phyloP scores from a whole-genome alignment of 2,113 vertebrate genomes.

The Prionailurus viverrinus region DNA sequence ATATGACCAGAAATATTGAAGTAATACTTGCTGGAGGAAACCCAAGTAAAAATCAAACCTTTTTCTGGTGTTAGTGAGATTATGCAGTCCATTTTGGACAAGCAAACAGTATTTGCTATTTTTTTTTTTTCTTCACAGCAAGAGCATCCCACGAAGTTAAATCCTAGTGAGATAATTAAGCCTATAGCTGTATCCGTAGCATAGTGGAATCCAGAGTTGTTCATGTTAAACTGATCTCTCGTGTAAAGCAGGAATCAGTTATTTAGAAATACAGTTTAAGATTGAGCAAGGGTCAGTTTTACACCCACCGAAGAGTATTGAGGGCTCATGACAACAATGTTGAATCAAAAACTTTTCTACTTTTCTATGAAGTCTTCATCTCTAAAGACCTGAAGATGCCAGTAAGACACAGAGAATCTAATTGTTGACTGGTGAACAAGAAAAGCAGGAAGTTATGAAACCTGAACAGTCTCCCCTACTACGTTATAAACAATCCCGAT shows the following conservation, averaged over 20 bases:
- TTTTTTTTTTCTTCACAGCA: not conserved
- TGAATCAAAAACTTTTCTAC: constrained; percentile 31
- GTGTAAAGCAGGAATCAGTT: constrained; percentile 32
- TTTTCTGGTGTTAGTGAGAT: constrained; percentile 74
- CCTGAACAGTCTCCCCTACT: not conserved
- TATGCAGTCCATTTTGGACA: constrained; percentile 39
- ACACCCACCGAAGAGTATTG: not conserved
- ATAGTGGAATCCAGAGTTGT: constrained; percentile 34
- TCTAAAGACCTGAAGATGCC: not conserved
- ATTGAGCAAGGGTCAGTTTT: not conserved
- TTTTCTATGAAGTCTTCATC: constrained; percentile 3
- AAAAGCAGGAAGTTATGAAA: not conserved
- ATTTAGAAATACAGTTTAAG: constrained; percentile 44
- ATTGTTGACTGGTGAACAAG: not conserved
- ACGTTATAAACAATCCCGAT: not conserved
- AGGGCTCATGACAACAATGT: not conserved
- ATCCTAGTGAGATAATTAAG: constrained; percentile 60
- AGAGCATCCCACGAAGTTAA: constrained; percentile 14
- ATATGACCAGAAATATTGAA: constrained; percentile 73
- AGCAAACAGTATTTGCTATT: constrained; percentile 16
- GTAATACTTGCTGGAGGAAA: constrained; percentile 64
- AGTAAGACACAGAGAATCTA: not conserved
- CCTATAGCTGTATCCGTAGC: constrained; percentile 55
- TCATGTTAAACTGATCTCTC: not conserved
- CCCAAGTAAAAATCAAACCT: constrained; percentile 70